Evolutionary conservation across 2,113 vertebrate genomes (phyloP).

Genomic region (Microcebus griseorufus): DNA sequence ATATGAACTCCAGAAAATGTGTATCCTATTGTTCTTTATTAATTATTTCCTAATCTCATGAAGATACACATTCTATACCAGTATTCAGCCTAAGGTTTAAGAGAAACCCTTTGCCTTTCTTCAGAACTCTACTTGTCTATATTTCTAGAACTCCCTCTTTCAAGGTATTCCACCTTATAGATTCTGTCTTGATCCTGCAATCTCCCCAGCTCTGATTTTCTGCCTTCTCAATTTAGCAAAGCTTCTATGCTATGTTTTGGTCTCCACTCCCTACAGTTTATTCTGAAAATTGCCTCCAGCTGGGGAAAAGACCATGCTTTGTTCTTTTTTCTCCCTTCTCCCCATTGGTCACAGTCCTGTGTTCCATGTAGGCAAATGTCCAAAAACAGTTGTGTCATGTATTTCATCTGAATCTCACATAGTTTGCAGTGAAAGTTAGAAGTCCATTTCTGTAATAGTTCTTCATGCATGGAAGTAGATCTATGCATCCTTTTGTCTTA

Average conservation of each 20-base stretch:
- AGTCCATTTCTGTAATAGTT: not conserved
- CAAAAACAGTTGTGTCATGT: not conserved
- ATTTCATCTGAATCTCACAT: not conserved
- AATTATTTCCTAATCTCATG: not conserved
- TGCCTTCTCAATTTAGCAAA: not conserved
- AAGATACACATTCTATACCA: not conserved
- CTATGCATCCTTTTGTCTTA: not conserved
- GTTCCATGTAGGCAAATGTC: not conserved
- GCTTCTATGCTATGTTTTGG: not conserved
- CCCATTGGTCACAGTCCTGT: not conserved
- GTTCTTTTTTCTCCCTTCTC: not conserved
- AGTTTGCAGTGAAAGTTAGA: not conserved
- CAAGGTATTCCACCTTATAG: not conserved
- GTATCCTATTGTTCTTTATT: not conserved
- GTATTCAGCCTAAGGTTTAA: not conserved
- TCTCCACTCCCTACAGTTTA: not conserved
- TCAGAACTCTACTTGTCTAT: not conserved
- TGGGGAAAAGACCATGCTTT: not conserved
- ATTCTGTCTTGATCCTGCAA: not conserved
- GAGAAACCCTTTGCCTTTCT: not conserved
- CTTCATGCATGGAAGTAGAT: not conserved
- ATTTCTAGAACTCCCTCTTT: not conserved
- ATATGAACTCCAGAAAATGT: not conserved
- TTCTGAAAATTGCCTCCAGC: not conserved
- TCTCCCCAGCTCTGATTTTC: not conserved